A percentile compares a stretch with the other conserved stretches of the same genome.
These are phyloP conservation scores for Phalera bucephala DNA, from an alignment of 2,888 invertebrate genomes.

Conservation along the genomic window DNA sequence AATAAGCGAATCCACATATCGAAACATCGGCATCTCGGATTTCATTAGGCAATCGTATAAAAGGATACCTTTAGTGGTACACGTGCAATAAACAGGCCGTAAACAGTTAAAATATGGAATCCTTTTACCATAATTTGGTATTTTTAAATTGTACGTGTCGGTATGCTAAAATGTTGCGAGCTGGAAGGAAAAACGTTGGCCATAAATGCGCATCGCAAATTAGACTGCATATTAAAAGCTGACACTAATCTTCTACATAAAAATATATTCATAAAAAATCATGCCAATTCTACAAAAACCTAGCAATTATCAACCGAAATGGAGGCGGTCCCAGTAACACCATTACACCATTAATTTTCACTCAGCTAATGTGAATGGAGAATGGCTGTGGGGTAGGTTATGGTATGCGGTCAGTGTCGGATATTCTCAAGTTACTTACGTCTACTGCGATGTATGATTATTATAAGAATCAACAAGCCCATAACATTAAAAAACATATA, in stretches of 20 bases:
- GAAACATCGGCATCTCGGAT: conserved; percentile 46
- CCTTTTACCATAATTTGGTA: conserved; percentile 40
- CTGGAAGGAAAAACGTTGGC: background rate
- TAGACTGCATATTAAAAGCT: background rate
- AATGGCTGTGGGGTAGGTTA: background rate
- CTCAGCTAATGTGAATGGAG: background rate
- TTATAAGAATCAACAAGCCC: too few species aligned
- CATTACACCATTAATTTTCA: background rate
- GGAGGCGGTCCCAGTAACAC: background rate
- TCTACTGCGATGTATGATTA: too few species aligned
- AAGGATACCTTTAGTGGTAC: conserved; percentile 37
- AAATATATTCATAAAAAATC: too few species aligned
- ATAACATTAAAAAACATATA: too few species aligned
- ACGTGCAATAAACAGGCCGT: conserved; percentile 48
- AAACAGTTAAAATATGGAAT: conserved; percentile 45
- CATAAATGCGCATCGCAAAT: background rate
- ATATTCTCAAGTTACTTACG: too few species aligned
- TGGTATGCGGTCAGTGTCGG: background rate
- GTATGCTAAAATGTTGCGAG: conserved; percentile 26
- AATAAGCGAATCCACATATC: conserved; percentile 52
- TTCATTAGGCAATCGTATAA: conserved; percentile 51
- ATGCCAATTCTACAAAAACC: too few species aligned
- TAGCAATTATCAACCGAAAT: too few species aligned
- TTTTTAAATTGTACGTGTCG: conserved; percentile 34
- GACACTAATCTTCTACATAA: too few species aligned